phyloP scores from a whole-genome alignment of 2,797 vertebrate genomes.

The Chromis chromis region DNA sequence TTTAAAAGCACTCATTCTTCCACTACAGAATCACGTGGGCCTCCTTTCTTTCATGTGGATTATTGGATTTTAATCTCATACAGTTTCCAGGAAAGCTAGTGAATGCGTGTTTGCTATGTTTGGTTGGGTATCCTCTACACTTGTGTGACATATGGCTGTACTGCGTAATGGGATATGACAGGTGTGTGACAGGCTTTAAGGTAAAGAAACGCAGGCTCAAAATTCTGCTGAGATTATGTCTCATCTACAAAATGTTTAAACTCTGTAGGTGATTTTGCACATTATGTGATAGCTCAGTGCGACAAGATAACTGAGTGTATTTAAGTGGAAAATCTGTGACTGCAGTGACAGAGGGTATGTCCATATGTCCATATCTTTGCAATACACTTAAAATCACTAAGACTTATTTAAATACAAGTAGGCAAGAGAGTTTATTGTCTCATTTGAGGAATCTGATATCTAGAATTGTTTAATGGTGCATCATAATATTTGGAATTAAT shows the following conservation, averaged over 20 bases:
- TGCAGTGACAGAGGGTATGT: no score
- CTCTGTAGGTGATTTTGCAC: not conserved
- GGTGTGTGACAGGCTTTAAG: not conserved
- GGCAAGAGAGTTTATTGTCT: no score
- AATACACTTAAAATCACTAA: no score
- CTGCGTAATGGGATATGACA: slow-evolving; percentile 11
- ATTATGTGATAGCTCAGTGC: not conserved
- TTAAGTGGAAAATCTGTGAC: no score
- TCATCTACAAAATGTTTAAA: not conserved
- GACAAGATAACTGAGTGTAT: no score
- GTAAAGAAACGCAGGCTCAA: slow-evolving; percentile 4
- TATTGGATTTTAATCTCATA: slow-evolving; percentile 15
- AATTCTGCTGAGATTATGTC: not conserved
- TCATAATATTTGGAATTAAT: no score
- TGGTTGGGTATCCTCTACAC: not conserved
- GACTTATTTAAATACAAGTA: no score
- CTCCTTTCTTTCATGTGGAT: slow-evolving; percentile 4
- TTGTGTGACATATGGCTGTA: slow-evolving; percentile 19
- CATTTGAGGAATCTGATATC: no score
- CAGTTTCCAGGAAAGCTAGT: not conserved
- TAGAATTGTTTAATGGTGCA: no score
- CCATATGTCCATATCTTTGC: no score
- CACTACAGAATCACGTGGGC: not conserved
- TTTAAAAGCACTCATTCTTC: not conserved
- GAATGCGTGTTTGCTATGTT: slow-evolving; percentile 1